Conservation (phyloP, 2,888 invertebrate genomes). For the Limnephilus rhombicus region DNA sequence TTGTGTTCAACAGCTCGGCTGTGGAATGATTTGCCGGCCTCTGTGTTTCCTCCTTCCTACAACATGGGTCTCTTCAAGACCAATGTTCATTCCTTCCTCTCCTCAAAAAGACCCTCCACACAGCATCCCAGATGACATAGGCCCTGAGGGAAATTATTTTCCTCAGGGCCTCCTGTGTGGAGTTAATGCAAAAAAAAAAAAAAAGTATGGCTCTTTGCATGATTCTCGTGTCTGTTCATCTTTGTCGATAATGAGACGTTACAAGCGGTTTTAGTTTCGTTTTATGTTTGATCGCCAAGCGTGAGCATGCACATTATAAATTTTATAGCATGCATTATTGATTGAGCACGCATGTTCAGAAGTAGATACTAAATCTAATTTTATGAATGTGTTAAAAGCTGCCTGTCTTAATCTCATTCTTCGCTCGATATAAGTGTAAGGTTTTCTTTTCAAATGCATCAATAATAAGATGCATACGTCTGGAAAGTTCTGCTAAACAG, state of each 20-base stretch:
- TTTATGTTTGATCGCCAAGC: not conserved
- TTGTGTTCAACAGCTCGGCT: too few species aligned
- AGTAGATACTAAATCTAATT: not conserved
- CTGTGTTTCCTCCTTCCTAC: too few species aligned
- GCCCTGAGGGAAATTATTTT: too few species aligned
- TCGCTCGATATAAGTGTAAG: not conserved
- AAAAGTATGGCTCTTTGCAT: not conserved
- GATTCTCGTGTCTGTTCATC: not conserved
- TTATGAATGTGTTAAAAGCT: not conserved
- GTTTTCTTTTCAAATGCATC: not conserved
- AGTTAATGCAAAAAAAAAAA: too few species aligned
- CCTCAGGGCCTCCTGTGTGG: too few species aligned
- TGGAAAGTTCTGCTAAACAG: not conserved
- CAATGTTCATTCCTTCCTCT: too few species aligned
- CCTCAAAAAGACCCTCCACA: too few species aligned
- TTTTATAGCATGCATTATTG: not conserved
- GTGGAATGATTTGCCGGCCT: too few species aligned
- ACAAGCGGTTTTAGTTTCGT: not conserved
- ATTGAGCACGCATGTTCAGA: not conserved
- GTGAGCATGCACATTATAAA: too few species aligned
- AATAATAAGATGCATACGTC: not conserved
- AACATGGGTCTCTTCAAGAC: too few species aligned
- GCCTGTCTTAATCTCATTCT: not conserved
- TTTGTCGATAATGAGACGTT: not conserved
- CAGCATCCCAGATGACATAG: too few species aligned